These are phyloP conservation scores for Malurus alboscapulatus DNA, from an alignment of 2,113 vertebrate genomes.

Conservation along the genomic window DNA sequence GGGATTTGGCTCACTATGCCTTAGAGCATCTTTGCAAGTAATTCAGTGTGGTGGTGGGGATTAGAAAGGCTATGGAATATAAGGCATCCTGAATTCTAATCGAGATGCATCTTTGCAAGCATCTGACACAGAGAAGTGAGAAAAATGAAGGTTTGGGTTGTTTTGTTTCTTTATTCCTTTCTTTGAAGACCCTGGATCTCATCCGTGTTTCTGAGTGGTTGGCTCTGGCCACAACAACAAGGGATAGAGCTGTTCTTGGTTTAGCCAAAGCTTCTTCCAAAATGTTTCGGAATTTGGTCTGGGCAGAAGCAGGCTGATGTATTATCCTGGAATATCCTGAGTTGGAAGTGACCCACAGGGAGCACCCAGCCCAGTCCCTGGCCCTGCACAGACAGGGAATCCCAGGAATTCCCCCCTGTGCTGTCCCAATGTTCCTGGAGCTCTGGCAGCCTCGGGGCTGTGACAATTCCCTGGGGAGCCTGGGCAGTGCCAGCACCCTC, in stretches of 20 bases:
- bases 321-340: too few species aligned
- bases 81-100: slow-evolving; percentile 28
- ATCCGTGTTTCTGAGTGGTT: fast-evolving
- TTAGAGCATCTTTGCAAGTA: slow-evolving; percentile 9
- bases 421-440: fast-evolving
- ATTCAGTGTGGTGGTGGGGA: background rate
- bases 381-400: background rate
- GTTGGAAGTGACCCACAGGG: too few species aligned
- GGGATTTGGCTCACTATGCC: background rate
- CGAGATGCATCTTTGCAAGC: background rate
- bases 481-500: background rate
- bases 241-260: background rate
- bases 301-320: background rate
- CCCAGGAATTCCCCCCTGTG: background rate
- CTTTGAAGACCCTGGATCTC: background rate
- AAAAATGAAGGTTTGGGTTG: background rate
- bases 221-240: background rate
- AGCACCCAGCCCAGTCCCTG: background rate
- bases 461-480: background rate
- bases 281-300: background rate
- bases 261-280: background rate
- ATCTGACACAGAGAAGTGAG: background rate
- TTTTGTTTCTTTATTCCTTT: background rate
- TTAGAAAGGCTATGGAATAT: background rate
- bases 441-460: fast-evolving